Evolutionary conservation across 1,140 invertebrate species (phyloP).

Genomic region (Drosophila willistoni): DNA sequence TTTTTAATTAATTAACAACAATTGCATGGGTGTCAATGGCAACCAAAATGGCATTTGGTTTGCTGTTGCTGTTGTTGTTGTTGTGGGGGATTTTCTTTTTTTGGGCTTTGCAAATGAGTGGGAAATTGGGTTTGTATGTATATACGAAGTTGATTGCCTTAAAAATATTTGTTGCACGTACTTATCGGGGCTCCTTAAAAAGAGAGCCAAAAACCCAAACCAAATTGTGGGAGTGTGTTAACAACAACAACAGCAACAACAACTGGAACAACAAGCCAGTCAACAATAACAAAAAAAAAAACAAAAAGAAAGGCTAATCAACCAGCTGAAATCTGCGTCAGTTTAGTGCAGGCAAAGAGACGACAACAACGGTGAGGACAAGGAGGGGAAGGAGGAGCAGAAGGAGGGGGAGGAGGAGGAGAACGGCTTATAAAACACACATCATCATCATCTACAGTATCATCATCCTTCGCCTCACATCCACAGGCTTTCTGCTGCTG

Average conservation of each 20-base stretch:
- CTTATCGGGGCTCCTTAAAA: constrained; percentile 13
- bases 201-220: not conserved
- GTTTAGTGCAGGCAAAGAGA: constrained; percentile 40
- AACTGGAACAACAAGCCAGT: constrained; percentile 51
- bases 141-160: constrained; percentile 9
- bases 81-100: constrained; percentile 17
- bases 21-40: constrained; percentile 77
- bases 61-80: constrained; percentile 1
- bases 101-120: constrained; percentile 12
- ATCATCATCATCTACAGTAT: constrained; percentile 67
- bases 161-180: constrained; percentile 11
- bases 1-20: constrained; percentile 75
- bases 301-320: constrained; percentile 47
- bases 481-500: constrained; percentile 31
- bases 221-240: constrained; percentile 77
- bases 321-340: constrained; percentile 66
- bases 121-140: constrained; percentile 13
- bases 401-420: constrained; percentile 41
- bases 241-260: constrained; percentile 62
- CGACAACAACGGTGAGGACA: constrained; percentile 31
- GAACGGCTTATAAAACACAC: constrained; percentile 76
- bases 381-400: constrained; percentile 25
- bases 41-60: constrained; percentile 34
- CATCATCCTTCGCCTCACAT: constrained; percentile 46
- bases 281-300: not conserved